Percentiles rank a stretch among this genome's conserved stretches.
Evolutionary conservation across 2,113 vertebrate species (phyloP).

Genomic region (Callipepla californica): DNA sequence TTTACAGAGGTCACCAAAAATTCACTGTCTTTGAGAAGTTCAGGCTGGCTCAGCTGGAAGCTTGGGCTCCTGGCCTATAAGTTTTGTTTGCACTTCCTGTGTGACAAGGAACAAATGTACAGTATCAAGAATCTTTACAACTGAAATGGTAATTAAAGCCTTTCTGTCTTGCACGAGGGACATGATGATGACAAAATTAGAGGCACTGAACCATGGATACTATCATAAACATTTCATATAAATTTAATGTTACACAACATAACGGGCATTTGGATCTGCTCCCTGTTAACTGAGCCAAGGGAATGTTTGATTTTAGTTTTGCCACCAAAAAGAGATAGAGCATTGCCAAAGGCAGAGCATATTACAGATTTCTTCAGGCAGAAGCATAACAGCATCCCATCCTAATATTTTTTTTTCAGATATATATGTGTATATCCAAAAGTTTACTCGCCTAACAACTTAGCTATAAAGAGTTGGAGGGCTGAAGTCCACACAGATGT

Average conservation of each 20-base stretch:
- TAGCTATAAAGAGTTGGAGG: not conserved
- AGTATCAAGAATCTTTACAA: not conserved
- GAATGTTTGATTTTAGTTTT: not conserved
- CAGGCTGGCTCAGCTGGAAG: not conserved
- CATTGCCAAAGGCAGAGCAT: not conserved
- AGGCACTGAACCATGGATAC: not conserved
- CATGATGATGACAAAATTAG: not conserved
- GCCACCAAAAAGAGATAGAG: not conserved
- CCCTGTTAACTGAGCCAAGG: not conserved
- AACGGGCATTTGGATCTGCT: not conserved
- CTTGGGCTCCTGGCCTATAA: not conserved
- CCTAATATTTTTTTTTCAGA: not conserved
- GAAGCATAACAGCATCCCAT: not conserved
- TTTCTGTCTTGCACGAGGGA: not conserved
- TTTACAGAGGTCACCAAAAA: not conserved
- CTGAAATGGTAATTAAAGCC: not conserved
- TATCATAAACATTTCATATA: not conserved
- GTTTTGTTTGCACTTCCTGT: not conserved
- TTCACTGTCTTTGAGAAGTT: not conserved
- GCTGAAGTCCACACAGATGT: not conserved
- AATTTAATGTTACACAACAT: not conserved
- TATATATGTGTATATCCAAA: rapidly evolving
- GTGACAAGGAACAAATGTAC: not conserved
- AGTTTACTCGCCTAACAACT: rapidly evolving
- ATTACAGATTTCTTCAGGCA: not conserved